Base-by-base conservation (phyloP, 2,888 invertebrate genomes). In the Lepidonotus clava region DNA sequence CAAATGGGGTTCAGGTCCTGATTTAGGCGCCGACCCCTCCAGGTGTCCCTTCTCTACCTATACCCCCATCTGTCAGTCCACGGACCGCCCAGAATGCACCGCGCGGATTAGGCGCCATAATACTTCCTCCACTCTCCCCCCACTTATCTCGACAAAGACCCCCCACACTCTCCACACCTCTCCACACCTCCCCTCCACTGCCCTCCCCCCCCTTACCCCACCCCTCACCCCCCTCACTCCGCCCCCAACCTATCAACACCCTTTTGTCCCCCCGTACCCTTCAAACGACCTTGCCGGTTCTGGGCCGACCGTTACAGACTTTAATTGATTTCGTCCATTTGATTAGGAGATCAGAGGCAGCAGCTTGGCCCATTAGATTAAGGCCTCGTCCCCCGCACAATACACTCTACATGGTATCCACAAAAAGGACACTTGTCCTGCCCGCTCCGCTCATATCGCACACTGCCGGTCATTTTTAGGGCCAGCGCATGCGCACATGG, bases 31-130 rank as follows among this genome's bases (percentile, higher is more conserved):
- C 21, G 61, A 61, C 61, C 24, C 24, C 28, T 28, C 61, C 61
- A 61, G 61, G 61, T 61, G 61, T 18, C 28, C 28, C 61, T 61
- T 24, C 4, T 32, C 28, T 18, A 2, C 28, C 28, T 61, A 28
- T 61, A 61, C 61, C n/a, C 56, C 61, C 61, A 61, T 61, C 61
- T 61, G 61, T 61, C 61, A 61, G 61, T 24, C 61, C 28, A n/a
- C n/a, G n/a, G n/a, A n/a, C n/a, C n/a, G n/a, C n/a, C n/a, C n/a
- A n/a, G n/a, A n/a, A n/a, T n/a, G n/a, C n/a, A n/a, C n/a, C n/a
- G n/a, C n/a, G n/a, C n/a, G 71, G 71, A 71, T 71, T 71, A 71
- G 71, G 71, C n/a, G n/a, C 71, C 34, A 71, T 71, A 71, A 71
- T 71, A 71, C 71, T n/a, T n/a, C n/a, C n/a, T n/a, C 71, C 71